A percentile compares a stretch with the other conserved stretches of the same genome.
Evolutionary conservation across 2,113 vertebrate species (phyloP).

Genomic region (Argyrosomus japonicus): DNA sequence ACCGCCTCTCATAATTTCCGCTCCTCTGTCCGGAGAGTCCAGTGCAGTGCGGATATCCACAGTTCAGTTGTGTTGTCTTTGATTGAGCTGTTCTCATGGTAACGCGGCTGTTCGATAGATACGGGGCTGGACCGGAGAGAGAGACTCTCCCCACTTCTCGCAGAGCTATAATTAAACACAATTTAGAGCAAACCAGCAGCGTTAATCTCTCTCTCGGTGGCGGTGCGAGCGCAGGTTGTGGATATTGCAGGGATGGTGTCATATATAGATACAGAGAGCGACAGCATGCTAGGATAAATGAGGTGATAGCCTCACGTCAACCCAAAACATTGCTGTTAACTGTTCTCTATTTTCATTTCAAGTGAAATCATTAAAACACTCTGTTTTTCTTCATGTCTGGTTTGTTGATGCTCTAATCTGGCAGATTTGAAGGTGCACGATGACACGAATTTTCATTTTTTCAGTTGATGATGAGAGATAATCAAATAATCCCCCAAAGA

Average conservation of each 20-base stretch:
- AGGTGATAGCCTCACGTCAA: background rate
- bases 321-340: background rate
- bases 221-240: constrained; percentile 8
- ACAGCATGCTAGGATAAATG: background rate
- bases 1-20: background rate
- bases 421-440: background rate
- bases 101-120: constrained; percentile 75
- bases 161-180: constrained; percentile 80
- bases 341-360: background rate
- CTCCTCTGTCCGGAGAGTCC: constrained; percentile 5
- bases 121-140: constrained; percentile 51
- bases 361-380: background rate
- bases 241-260: constrained; percentile 21
- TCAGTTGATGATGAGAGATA: background rate
- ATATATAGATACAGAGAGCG: too few species aligned
- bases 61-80: constrained; percentile 63
- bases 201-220: constrained; percentile 51
- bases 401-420: background rate
- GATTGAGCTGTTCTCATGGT: constrained; percentile 82
- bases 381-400: background rate
- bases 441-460: background rate
- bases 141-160: constrained; percentile 50
- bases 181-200: constrained; percentile 57
- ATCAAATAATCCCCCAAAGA: constrained; percentile 4
- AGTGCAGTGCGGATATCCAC: constrained; percentile 45